Conservation (phyloP, 2,797 vertebrate species). For the Enteromius anoplus region DNA sequence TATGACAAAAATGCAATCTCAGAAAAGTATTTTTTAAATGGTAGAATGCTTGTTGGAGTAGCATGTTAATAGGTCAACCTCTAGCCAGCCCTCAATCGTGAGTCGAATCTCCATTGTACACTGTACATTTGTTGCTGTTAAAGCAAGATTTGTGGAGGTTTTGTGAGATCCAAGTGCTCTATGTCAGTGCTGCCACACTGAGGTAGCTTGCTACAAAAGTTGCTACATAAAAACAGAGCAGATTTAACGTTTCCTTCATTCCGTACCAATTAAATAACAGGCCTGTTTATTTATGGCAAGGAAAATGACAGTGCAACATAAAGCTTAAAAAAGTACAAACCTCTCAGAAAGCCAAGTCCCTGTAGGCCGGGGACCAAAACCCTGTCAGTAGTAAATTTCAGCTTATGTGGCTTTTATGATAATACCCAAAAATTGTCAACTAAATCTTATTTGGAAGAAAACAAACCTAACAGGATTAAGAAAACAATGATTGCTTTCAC, state of each 20-base stretch:
- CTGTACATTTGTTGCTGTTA: background rate
- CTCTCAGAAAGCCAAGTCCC: conserved; percentile 9
- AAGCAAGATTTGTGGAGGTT: background rate
- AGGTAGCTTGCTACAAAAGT: background rate
- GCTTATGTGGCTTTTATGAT: background rate
- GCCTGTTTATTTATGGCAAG: conserved; percentile 26
- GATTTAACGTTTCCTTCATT: conserved; percentile 48
- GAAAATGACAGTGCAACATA: conserved; percentile 12
- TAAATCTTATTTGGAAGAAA: conserved; percentile 33
- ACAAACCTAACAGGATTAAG: background rate
- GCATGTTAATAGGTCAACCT: conserved; percentile 2
- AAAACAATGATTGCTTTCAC: conserved; percentile 32
- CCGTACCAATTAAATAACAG: conserved; percentile 41
- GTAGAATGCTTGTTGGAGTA: background rate
- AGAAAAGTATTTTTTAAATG: background rate
- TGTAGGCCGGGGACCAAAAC: conserved; percentile 1
- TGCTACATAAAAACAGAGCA: conserved; percentile 23
- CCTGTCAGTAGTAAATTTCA: conserved; percentile 20
- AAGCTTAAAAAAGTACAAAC: conserved; percentile 5
- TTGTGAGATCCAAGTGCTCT: conserved; percentile 1
- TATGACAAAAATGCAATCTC: background rate
- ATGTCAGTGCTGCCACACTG: conserved; percentile 26
- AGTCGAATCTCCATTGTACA: background rate
- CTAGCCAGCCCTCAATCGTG: background rate
- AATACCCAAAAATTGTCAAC: conserved; percentile 48